A percentile compares a stretch with the other conserved stretches of the same genome.
These are phyloP conservation scores for Caenorhabditis uteleia DNA, from an alignment of 2,888 invertebrate genomes.

Conservation along the genomic window DNA sequence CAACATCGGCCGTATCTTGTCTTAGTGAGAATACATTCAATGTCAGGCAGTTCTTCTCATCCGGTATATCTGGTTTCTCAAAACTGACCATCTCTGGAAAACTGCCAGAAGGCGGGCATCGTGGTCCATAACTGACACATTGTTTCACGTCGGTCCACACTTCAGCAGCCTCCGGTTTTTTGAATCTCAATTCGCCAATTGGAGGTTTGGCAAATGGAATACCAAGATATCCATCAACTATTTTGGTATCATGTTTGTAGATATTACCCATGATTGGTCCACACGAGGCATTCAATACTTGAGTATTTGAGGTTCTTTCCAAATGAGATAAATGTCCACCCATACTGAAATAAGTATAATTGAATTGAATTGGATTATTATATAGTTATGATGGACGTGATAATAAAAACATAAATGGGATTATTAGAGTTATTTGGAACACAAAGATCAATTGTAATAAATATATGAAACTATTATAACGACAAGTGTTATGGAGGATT, in stretches of 20 bases:
- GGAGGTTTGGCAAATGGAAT: constrained; percentile 19
- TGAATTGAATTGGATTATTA: too few relatives aligned
- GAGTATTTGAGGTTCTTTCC: background rate
- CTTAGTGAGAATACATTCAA: constrained; percentile 45
- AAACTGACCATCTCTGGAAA: background rate
- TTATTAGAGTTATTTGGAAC: too few relatives aligned
- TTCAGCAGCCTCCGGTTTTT: constrained; percentile 38
- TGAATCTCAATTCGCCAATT: constrained; percentile 13
- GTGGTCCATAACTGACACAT: constrained; percentile 43
- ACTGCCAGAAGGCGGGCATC: constrained; percentile 26
- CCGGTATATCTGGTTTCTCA: background rate
- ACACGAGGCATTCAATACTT: background rate
- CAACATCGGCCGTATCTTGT: constrained; percentile 10
- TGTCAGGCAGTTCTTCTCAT: constrained; percentile 35
- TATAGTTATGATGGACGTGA: too few relatives aligned
- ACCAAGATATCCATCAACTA: constrained; percentile 16
- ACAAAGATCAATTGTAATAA: too few relatives aligned
- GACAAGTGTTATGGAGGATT: too few relatives aligned
- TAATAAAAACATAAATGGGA: too few relatives aligned
- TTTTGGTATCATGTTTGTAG: constrained; percentile 1
- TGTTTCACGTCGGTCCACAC: constrained; percentile 28
- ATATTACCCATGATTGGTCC: background rate
- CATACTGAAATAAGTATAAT: too few relatives aligned
- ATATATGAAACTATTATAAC: too few relatives aligned
- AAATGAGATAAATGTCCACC: constrained; percentile 1